Base-by-base conservation (phyloP, 2,113 vertebrate species). In the Amphiprion ocellaris region DNA sequence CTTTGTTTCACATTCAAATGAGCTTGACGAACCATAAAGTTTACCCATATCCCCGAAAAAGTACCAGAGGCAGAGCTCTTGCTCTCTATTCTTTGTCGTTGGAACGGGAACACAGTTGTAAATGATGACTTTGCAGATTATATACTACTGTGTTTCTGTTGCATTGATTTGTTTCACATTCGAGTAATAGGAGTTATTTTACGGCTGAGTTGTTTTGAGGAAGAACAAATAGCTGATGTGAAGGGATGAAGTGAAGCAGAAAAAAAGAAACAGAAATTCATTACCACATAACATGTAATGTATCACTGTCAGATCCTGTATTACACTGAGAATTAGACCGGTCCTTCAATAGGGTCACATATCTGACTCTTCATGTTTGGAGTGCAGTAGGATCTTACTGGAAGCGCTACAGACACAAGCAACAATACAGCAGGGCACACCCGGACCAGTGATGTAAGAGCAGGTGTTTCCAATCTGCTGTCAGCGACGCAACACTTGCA, bases 1-100 rank as follows among this genome's bases (percentile, higher is more conserved):
- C 74, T 84, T 75, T 77, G 83, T 86, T 86, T 83, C 21, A n/a
- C 14, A 16, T 24, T 66, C 47, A 78, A 55, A 81, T 79, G 66
- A 76, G 63, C 23, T 49, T 49, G 37, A 82, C 71, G 60, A 81
- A 69, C 60, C 68, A 77, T 64, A 60, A 75, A 50, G 37, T 82
- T 73, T 61, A 72, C 24, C n/a, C 44, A 49, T 63, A 61, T 64
- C 21, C 60, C 46, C 67, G 53, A 61, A 62, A 77, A 74, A 61
- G 54, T 12, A 69, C 53, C 11, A 62, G 47, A 64, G 61, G 9
- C 55, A 16, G 6, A 21, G 54, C 46, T 70, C 58, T 54, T 53
- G 19, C 30, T 41, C 62, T 7, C n/a, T 61, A 49, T 84, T 73
- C 68, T 70, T 37, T 33, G 19, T 49, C 4, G 5, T n/a, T 66